Evolutionary conservation across 2,888 invertebrate species (phyloP).

Genomic region (Steinernema hermaphroditum): DNA sequence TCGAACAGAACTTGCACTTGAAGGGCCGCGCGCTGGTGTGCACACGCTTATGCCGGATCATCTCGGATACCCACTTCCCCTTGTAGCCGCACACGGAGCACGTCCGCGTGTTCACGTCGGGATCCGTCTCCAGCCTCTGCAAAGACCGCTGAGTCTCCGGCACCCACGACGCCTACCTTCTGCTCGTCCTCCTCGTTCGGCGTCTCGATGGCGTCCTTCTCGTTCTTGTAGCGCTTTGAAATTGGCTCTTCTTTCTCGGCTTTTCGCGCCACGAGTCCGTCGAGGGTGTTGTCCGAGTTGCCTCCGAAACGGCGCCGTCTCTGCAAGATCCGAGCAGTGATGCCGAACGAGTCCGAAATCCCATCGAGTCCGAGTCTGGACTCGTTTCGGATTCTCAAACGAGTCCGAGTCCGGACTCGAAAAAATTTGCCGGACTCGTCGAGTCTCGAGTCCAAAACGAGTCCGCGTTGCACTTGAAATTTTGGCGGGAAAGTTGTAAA

Average conservation of each 20-base stretch:
- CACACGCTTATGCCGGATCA: slow-evolving; percentile 69
- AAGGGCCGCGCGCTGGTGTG: slow-evolving; percentile 69
- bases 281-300: slow-evolving; percentile 64
- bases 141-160: not conserved
- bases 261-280: slow-evolving; percentile 60
- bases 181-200: slow-evolving; percentile 64
- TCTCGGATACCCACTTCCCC: slow-evolving; percentile 69
- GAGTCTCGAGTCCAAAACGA: too few relatives aligned
- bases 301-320: slow-evolving; percentile 53
- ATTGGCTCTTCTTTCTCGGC: slow-evolving; percentile 57
- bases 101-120: slow-evolving; percentile 65
- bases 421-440: too few relatives aligned
- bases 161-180: slow-evolving; percentile 43
- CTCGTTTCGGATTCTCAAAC: too few relatives aligned
- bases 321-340: not conserved
- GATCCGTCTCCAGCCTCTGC: slow-evolving; percentile 63
- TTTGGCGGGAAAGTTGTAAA: too few relatives aligned
- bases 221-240: slow-evolving; percentile 60
- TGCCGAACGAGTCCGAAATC: too few relatives aligned
- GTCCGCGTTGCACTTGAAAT: too few relatives aligned
- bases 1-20: slow-evolving; percentile 69
- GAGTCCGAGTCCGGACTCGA: too few relatives aligned
- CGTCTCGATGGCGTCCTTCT: slow-evolving; percentile 65
- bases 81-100: slow-evolving; percentile 66
- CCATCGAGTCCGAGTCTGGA: too few relatives aligned